phyloP scores from a whole-genome alignment of 2,888 invertebrate genomes.

The Oligia latruncula region DNA sequence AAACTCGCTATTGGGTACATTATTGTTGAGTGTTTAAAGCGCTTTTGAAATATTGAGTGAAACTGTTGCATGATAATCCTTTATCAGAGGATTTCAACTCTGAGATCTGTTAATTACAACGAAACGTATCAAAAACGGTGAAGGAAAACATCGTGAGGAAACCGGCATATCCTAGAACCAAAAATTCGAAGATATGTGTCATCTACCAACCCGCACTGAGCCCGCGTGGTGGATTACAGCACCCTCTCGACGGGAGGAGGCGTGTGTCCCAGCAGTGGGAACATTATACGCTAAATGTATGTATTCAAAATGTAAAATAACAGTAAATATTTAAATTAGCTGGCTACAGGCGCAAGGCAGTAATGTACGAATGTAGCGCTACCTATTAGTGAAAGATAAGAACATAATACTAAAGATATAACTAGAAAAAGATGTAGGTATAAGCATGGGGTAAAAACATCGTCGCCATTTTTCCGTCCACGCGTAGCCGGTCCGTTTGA shows the following conservation, averaged over 20 bases:
- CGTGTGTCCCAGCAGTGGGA: neutral
- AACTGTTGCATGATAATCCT: neutral
- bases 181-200: neutral
- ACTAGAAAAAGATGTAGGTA: neutral
- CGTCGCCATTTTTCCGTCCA: no score
- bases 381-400: neutral
- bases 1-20: constrained; percentile 20
- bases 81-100: neutral
- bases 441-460: neutral
- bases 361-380: neutral
- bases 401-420: neutral
- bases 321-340: neutral
- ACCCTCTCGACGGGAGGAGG: neutral
- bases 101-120: neutral
- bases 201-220: neutral
- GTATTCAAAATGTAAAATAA: neutral
- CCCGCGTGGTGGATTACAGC: neutral
- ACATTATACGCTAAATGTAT: neutral
- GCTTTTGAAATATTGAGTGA: constrained; percentile 1
- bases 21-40: neutral
- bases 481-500: neutral
- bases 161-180: neutral
- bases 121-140: neutral
- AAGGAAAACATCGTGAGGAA: neutral
- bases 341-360: neutral